A percentile compares a stretch with the other conserved stretches of the same genome.
Conservation (phyloP, 2,113 vertebrate species). For the Phrynosoma blainvillii region DNA sequence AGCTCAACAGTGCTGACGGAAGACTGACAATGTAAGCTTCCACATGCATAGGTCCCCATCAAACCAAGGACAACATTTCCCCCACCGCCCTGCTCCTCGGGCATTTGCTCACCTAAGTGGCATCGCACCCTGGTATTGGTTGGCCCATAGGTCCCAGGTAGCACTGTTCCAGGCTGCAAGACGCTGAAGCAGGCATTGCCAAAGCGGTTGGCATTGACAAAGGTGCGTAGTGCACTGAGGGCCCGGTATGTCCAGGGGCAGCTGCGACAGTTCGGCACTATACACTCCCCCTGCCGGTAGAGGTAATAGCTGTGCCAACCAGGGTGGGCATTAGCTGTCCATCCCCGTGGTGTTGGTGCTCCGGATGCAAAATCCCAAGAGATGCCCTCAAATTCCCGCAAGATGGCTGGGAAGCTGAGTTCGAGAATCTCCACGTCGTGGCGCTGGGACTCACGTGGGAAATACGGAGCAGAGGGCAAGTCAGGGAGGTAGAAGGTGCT, state of each 20-base stretch:
- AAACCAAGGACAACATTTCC: too few species aligned
- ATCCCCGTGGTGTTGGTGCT: slow-evolving; percentile 60
- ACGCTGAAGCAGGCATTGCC: slow-evolving; percentile 87
- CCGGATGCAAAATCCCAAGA: slow-evolving; percentile 83
- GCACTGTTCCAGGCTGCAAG: slow-evolving; percentile 79
- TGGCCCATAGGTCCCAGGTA: slow-evolving; percentile 83
- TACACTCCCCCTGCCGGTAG: slow-evolving; percentile 82
- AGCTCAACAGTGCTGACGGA: neutral
- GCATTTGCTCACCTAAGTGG: slow-evolving; percentile 78
- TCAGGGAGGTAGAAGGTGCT: slow-evolving; percentile 88
- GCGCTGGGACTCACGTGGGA: slow-evolving; percentile 87
- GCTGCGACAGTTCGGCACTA: slow-evolving; percentile 84
- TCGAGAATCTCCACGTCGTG: slow-evolving; percentile 89
- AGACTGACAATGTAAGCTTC: neutral
- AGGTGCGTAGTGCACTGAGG: slow-evolving; percentile 83
- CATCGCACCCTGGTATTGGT: slow-evolving; percentile 87
- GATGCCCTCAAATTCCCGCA: slow-evolving; percentile 83
- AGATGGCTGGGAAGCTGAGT: slow-evolving; percentile 80
- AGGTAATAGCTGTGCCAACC: slow-evolving; percentile 85
- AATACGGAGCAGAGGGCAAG: slow-evolving; percentile 86
- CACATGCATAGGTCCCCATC: neutral
- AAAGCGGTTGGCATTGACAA: slow-evolving; percentile 86
- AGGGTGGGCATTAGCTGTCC: slow-evolving; percentile 74
- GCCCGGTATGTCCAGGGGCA: slow-evolving; percentile 84
- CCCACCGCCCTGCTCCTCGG: neutral